Evolutionary conservation across 2,797 vertebrate genomes (phyloP), one percentile per base, ranked within the genome.

Genomic region (Aulostomus chinensis): DNA sequence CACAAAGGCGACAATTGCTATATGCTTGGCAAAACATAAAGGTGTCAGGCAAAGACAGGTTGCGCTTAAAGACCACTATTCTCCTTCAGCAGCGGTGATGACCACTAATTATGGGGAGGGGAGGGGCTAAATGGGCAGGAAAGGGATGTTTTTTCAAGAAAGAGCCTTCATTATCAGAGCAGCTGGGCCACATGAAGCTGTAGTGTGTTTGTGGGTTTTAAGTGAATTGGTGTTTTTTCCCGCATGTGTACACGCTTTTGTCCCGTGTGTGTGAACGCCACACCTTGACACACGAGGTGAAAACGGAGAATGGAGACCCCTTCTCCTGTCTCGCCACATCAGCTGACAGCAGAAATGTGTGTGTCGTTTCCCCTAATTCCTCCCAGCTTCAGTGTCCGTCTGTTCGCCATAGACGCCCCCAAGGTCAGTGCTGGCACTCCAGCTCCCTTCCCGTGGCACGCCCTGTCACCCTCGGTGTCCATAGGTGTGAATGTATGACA

Each of bases 1-100:
- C 80, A 91, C 89, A 92, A 92, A 92, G 79, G 83, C 83, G 60
- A 88, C 90, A 89, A 88, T 89, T 85, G 84, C 83, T 76, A 77
- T 76, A 79, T 73, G 84, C 73, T 74, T 31, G 34, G 77, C 70
- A 81, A 84, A 79, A 88, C 78, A 84, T 87, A 86, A 85, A 90
- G 88, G 87, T 90, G 89, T 89, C 86, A 74, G 76, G 68, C 56
- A 61, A 85, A 86, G 83, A 84, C 86, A 82, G 86, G 86, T 84
- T 87, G 81, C 35, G 80, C 83, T 88, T 86, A 90, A 89, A 85
- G 80, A 78, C 68, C 64, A 52, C 81, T 62, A 78, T 89, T 88
- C 87, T 86, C 82, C 84, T 64, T 55, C 76, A 46, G 83, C 77
- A 25, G 80, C 83, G 33, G 73, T 87, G 86, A 87, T 87, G 87